Base-by-base conservation (phyloP, 2,888 invertebrate species). In the Psococerastis gibbosa region DNA sequence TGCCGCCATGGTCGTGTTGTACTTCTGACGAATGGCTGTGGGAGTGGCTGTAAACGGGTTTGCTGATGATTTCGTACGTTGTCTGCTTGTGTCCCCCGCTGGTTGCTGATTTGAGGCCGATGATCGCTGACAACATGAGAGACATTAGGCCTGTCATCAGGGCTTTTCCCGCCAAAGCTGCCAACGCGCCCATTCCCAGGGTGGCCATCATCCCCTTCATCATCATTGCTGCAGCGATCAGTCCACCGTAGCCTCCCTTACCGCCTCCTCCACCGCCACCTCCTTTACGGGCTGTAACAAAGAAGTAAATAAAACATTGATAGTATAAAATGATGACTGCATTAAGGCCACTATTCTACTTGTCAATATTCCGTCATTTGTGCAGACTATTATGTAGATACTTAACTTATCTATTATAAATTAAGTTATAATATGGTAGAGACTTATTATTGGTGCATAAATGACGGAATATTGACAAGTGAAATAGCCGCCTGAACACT, bases 31-130 rank as follows among this genome's bases (percentile, higher is more conserved):
- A 69, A 54, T 79, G 77, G 1, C 74, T 71, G 53, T 75, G 75
- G 2, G 75, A 67, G 53, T 75, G 75, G 1, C 74, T 71, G 57
- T 83, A 82, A 0, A 84, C 66, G 0, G 84, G 84, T 52, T 84
- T 84, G 33, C 82, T 75, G 5, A 85, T 77, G 47, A 85, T 81
- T 62, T 85, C 84, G 56, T 85, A 85, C 0, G 83, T 83, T 6
- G 83, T 81, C 8, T 76, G 57, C 43, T 50, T 49, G 31, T 68
- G 66, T 3, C 52, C 56, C 15, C 42, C 50, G 13, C 55, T 55
- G 16, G 54, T 54, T 8, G 52, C 55, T 16, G 53, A 55, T 54
- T 83, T 83, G 45, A 84, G 62, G 0, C 83, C 83, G 45, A 82
- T 69, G 48, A 83, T 74, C 0, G 76, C 78, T 0, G 84, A 80